Conservation (phyloP, 2,888 invertebrate genomes). For the Norana najaformis region DNA sequence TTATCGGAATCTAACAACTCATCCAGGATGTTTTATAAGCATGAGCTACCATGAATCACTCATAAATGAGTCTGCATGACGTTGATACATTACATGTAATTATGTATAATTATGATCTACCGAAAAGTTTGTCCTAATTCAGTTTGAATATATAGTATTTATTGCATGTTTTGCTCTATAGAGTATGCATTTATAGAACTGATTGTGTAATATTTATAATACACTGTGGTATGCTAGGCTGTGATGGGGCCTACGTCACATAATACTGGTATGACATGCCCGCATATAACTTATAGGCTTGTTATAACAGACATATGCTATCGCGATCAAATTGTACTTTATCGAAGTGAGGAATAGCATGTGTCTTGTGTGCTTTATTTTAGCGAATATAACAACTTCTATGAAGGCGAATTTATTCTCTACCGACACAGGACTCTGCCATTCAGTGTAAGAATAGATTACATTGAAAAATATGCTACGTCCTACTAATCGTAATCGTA, state of each 20-base stretch:
- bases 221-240: background rate
- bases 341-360: background rate
- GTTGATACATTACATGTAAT: too few species aligned
- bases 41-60: too few species aligned
- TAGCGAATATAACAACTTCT: slow-evolving; percentile 46
- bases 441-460: slow-evolving; percentile 36
- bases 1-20: too few species aligned
- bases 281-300: too few species aligned
- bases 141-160: background rate
- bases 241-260: background rate
- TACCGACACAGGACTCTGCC: slow-evolving; percentile 41
- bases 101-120: too few species aligned
- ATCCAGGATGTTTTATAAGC: too few species aligned
- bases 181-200: background rate
- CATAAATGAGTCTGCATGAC: too few species aligned
- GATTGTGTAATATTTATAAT: background rate
- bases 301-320: background rate
- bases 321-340: background rate
- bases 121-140: too few species aligned
- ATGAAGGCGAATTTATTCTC: slow-evolving; percentile 46
- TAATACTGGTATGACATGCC: too few species aligned
- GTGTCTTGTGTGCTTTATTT: background rate
- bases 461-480: background rate
- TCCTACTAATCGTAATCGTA: background rate
- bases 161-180: background rate